Evolutionary conservation across 64 coral and sea anemone species (phyloP).

Genomic region (Montipora sp.): DNA sequence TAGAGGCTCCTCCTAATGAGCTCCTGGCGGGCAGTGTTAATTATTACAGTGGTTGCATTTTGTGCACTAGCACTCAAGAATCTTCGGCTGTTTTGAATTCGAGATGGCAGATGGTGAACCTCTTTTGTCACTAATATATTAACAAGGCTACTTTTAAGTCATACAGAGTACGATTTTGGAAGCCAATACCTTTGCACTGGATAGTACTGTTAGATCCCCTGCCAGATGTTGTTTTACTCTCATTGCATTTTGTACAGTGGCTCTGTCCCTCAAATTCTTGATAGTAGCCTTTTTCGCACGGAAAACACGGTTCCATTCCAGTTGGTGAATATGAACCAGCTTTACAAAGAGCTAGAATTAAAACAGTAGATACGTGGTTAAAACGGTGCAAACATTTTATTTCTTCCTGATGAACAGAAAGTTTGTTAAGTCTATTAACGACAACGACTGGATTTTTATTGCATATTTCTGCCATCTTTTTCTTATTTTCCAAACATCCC

Average conservation of each 20-base stretch:
- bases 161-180: not conserved
- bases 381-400: not conserved
- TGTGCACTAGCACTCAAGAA: no score
- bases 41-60: no score
- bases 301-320: slow-evolving; percentile 50
- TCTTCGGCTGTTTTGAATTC: no score
- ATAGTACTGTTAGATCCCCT: slow-evolving; percentile 8
- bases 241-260: not conserved
- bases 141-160: no score
- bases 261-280: not conserved
- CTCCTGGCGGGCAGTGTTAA: no score
- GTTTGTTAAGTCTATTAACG: not conserved
- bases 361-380: not conserved
- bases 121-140: no score
- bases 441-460: not conserved
- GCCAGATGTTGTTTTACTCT: not conserved
- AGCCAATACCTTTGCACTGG: slow-evolving; percentile 5
- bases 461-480: no score
- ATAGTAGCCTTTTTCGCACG: slow-evolving; percentile 54
- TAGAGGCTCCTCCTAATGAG: no score
- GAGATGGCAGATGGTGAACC: no score
- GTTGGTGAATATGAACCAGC: slow-evolving; percentile 65
- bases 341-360: slow-evolving; percentile 43
- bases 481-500: no score
- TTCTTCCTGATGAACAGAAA: not conserved